Base-by-base conservation (phyloP, 1,140 invertebrate genomes). In the Kradibia gibbosae region DNA sequence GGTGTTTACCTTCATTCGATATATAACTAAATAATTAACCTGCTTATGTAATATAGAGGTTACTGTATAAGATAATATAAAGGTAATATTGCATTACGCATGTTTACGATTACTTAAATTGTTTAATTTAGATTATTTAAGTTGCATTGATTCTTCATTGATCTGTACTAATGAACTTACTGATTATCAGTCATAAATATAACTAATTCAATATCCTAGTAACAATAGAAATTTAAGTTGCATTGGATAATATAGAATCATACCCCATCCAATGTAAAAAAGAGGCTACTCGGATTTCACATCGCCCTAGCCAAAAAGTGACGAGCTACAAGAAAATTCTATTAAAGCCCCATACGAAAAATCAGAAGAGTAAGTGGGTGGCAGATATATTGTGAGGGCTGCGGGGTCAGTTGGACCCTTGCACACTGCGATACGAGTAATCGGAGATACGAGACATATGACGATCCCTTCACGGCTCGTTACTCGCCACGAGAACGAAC, bases 401-500 rank as follows among this genome's bases (percentile, higher is more conserved):
- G 45, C 8, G 45, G 45, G 45, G 45, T 48, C 8, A 17, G 45
- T 7, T 17, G 45, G 28, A 15, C 65, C 48, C 57, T 45, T 53
- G 50, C 50, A 15, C 20, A 55, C 53, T 39, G n/a, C 20, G 31
- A 53, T 76, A 67, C 34, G 34, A 39, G 79, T 76, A 80, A 80
- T 65, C 55, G 79, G 53, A 81, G 79, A 83, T 79, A 84, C 83
- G 22, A 87, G 87, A 86, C 88, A 88, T 88, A 87, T 87, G 88
- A 88, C 86, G 84, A 62, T 86, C 85, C 86, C 85, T 88, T 86
- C 83, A 88, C 77, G 88, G 88, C 85, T 88, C 87, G 87, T 88
- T 89, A 85, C 81, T 42, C 86, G 74, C 25, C 45, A 36, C 11
- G 31, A 74, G 15, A 39, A 15, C 11, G 15, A 45, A 28, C 10